Conservation (phyloP, 1,140 invertebrate species). For the Drosophila sturtevanti region DNA sequence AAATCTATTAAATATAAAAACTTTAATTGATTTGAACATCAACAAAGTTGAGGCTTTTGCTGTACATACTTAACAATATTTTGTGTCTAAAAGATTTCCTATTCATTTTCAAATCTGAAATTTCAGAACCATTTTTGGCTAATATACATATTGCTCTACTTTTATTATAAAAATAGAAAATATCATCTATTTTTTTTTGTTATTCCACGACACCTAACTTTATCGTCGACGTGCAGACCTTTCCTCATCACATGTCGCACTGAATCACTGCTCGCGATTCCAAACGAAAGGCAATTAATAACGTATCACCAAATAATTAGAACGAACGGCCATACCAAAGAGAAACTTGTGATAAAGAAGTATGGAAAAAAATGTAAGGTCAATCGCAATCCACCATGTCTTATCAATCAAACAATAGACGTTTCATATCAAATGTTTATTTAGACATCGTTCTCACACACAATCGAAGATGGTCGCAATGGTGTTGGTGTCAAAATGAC, state of each 20-base stretch:
- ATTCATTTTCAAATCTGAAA: too few relatives aligned
- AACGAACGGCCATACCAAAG: conserved; percentile 40
- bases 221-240: conserved; percentile 5
- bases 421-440: conserved; percentile 53
- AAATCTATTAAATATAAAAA: too few relatives aligned
- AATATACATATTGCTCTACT: too few relatives aligned
- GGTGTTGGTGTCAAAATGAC: conserved; percentile 23
- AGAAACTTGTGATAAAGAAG: conserved; percentile 32
- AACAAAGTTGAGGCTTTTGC: too few relatives aligned
- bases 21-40: too few relatives aligned
- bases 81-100: too few relatives aligned
- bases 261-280: conserved; percentile 40
- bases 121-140: too few relatives aligned
- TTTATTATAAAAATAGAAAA: not conserved
- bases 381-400: conserved; percentile 24
- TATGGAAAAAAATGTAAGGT: conserved; percentile 35
- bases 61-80: too few relatives aligned
- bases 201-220: not conserved
- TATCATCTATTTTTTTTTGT: not conserved
- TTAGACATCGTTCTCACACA: conserved; percentile 35
- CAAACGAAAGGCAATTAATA: conserved; percentile 60
- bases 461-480: conserved; percentile 12
- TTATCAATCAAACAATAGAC: conserved; percentile 63
- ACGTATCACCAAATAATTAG: conserved; percentile 72
- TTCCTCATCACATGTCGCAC: conserved; percentile 56